Base-by-base conservation (phyloP, 2,113 vertebrate genomes). In the Dipodomys spectabilis region DNA sequence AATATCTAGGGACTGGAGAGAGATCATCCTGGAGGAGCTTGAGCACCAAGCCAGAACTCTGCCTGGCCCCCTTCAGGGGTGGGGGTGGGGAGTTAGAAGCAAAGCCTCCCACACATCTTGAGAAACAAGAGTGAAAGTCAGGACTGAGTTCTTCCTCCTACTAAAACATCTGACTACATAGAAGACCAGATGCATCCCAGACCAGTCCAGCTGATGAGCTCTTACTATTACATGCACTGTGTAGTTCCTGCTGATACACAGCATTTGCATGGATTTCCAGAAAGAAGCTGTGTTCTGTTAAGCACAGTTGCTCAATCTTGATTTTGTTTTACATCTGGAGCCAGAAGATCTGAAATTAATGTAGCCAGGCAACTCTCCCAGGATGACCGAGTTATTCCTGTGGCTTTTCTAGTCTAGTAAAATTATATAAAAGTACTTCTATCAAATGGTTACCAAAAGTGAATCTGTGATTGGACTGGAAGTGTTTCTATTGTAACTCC, bases 381-480 rank as follows among this genome's bases (percentile, higher is more conserved):
- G 88, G 78, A 88, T 32, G 83, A 32, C 39, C 78, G 32, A 90
- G 71, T 93, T 90, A 97, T 90, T 92, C 81, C 87, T 92, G 53
- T 45, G 25, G 77, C 53, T 75, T 92, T 88, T 73, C 39, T 77
- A 75, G 95, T 18, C 53, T 57, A 18, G 53, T 57, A 57, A 53
- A 53, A 53, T 9, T 53, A 53, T 53, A 13, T 53, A 53, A 57
- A 18, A 57, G 53, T 57, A 57, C 53, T 57, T 57, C 15, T 57
- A 57, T 57, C 53, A 57, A 57, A 57, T 18, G 53, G 15, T 57
- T 57, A 57, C 53, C 22, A 25, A 78, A 95, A 88, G 15, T 53
- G 94, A 95, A 39, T 96, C 94, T 95, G 74, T 74, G 77, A 53
- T 81, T 74, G 62, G 74, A 73, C 1, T 82, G 88, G 80, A 88